These are phyloP conservation scores for Dolomedes plantarius DNA, from an alignment of 2,888 invertebrate species.

Conservation along the genomic window DNA sequence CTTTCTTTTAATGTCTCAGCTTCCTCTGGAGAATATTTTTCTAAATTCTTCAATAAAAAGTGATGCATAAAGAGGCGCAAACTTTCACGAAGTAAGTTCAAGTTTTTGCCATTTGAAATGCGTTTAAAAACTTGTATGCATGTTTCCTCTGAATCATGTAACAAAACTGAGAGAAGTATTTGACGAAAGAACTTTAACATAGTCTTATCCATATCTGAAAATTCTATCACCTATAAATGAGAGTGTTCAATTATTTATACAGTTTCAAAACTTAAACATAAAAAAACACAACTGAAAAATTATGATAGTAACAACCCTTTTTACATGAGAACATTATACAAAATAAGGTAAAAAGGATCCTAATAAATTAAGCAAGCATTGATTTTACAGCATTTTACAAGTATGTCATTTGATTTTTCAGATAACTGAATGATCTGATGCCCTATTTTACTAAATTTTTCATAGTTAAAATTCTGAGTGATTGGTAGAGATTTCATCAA, in stretches of 20 bases:
- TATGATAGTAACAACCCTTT: too few species aligned
- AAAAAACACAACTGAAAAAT: too few species aligned
- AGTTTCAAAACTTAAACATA: too few species aligned
- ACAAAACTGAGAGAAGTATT: constrained; percentile 85
- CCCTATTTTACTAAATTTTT: too few species aligned
- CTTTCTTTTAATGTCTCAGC: constrained; percentile 80
- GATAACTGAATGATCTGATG: too few species aligned
- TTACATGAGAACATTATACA: too few species aligned
- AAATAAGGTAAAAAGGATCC: too few species aligned
- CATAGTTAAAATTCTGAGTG: too few species aligned
- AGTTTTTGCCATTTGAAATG: constrained; percentile 84
- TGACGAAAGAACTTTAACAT: constrained; percentile 88
- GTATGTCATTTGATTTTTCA: too few species aligned
- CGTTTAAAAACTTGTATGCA: constrained; percentile 83
- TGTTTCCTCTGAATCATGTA: constrained; percentile 82
- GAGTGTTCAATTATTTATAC: not conserved
- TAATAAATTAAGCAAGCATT: too few species aligned
- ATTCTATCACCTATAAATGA: constrained; percentile 84
- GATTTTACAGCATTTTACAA: too few species aligned
- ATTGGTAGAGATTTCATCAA: too few species aligned
- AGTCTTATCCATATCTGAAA: constrained; percentile 88
- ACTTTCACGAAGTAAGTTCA: constrained; percentile 89
- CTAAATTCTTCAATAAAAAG: constrained; percentile 82
- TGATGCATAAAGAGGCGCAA: constrained; percentile 90
- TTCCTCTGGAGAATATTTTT: constrained; percentile 78